These are phyloP conservation scores for Papilio glaucus DNA, from an alignment of 1,140 invertebrate species.

Conservation along the genomic window DNA sequence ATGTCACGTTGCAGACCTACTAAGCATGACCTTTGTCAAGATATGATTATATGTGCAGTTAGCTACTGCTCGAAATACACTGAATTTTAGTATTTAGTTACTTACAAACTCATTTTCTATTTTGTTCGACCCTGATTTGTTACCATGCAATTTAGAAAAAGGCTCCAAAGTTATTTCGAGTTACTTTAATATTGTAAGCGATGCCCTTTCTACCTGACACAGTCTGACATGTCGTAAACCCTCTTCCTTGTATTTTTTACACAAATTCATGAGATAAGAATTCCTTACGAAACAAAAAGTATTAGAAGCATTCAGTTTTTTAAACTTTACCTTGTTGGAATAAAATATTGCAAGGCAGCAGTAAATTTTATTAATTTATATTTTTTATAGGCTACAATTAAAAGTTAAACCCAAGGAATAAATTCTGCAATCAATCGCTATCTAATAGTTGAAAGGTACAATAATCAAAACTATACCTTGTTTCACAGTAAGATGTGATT, in stretches of 20 bases:
- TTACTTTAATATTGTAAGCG: conserved; percentile 13
- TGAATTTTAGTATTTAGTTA: conserved; percentile 3
- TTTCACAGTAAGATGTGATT: no score
- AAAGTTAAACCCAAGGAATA: no score
- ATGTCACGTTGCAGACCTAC: no score
- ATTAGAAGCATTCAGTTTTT: not conserved
- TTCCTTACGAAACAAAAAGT: conserved; percentile 7
- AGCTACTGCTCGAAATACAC: no score
- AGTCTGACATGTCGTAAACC: conserved; percentile 8
- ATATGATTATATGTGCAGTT: no score
- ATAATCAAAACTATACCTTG: no score
- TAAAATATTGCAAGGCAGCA: not conserved
- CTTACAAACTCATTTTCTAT: conserved; percentile 2
- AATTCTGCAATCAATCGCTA: no score
- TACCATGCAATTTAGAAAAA: not conserved
- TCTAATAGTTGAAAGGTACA: no score
- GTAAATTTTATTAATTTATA: not conserved
- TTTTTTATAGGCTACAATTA: no score
- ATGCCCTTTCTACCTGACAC: conserved; percentile 15
- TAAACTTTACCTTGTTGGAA: not conserved
- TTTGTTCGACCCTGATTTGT: not conserved
- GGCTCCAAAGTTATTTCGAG: not conserved
- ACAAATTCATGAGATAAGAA: not conserved
- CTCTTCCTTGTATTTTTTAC: conserved; percentile 2
- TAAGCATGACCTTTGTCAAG: no score